These are phyloP conservation scores for Ophioninae sp. DNA, from an alignment of 2,888 invertebrate genomes.

Conservation along the genomic window DNA sequence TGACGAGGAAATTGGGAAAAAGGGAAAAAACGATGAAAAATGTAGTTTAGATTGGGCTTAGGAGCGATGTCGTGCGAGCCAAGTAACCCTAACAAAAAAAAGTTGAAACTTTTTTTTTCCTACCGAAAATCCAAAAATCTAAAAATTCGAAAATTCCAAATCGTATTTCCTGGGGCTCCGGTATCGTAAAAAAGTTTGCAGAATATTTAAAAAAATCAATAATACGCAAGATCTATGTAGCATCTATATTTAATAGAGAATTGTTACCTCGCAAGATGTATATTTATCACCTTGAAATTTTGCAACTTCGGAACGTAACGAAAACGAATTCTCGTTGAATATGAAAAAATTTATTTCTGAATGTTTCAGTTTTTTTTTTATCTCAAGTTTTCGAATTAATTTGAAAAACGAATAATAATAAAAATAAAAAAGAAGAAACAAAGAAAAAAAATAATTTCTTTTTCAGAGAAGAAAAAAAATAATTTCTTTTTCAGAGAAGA, in stretches of 20 bases:
- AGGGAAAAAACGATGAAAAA: slow-evolving; percentile 17
- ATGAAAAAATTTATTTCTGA: no score
- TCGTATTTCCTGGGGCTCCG: not conserved
- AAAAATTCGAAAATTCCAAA: no score
- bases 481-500: no score
- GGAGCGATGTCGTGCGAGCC: slow-evolving; percentile 55
- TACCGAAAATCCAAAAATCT: no score
- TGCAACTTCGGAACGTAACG: no score
- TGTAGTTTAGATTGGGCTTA: slow-evolving; percentile 35
- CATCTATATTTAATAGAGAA: not conserved
- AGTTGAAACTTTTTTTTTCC: slow-evolving; percentile 56
- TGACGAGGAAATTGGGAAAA: not conserved
- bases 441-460: no score
- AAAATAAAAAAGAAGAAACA: no score
- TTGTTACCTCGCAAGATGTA: not conserved
- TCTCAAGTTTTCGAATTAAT: no score
- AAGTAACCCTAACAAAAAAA: slow-evolving; percentile 63
- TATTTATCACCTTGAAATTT: not conserved
- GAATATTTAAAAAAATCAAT: not conserved
- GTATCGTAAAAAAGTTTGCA: slow-evolving; percentile 22
- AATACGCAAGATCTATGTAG: not conserved
- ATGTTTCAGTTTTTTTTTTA: no score
- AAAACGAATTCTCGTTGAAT: no score
- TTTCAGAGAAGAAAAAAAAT: no score
- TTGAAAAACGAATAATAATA: no score